Conservation (phyloP, 2,888 invertebrate species). For the Drosophila nr. perissopoda region DNA sequence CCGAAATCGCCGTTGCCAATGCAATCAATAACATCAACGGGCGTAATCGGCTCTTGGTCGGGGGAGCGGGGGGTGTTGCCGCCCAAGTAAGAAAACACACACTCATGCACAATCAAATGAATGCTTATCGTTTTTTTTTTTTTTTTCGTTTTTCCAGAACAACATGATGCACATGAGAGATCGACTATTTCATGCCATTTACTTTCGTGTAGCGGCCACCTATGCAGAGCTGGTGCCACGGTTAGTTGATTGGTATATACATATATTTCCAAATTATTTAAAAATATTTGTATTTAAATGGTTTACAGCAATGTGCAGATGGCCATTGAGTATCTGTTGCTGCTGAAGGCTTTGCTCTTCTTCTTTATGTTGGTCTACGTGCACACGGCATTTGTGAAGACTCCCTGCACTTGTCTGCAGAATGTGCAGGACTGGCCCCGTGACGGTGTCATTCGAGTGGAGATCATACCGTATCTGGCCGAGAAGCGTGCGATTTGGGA, state of each 20-base stretch:
- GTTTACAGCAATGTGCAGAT: constrained; percentile 78
- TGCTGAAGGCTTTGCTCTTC: constrained; percentile 90
- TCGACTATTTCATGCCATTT: constrained; percentile 96
- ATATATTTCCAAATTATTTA: neutral
- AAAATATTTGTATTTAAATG: neutral
- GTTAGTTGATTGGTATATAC: constrained; percentile 85
- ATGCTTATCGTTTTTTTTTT: constrained; percentile 30
- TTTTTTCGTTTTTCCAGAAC: constrained; percentile 86
- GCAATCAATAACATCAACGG: constrained; percentile 79
- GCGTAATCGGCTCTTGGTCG: constrained; percentile 74
- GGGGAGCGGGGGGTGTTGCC: constrained; percentile 52
- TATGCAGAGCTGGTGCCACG: constrained; percentile 96
- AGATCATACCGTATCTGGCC: constrained; percentile 82
- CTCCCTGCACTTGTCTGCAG: constrained; percentile 96
- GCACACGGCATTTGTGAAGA: constrained; percentile 96
- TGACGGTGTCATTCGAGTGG: constrained; percentile 92
- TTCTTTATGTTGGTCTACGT: constrained; percentile 97
- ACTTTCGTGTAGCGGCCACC: constrained; percentile 95
- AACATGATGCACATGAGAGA: constrained; percentile 94
- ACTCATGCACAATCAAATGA: neutral
- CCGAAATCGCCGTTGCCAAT: constrained; percentile 72
- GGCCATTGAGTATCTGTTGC: constrained; percentile 82
- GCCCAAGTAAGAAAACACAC: constrained; percentile 55
- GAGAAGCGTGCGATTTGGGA: constrained; percentile 76
- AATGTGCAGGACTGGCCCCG: constrained; percentile 96